phyloP scores from a whole-genome alignment of 1,140 invertebrate genomes.

The Scaptodrosophila lebanonensis region DNA sequence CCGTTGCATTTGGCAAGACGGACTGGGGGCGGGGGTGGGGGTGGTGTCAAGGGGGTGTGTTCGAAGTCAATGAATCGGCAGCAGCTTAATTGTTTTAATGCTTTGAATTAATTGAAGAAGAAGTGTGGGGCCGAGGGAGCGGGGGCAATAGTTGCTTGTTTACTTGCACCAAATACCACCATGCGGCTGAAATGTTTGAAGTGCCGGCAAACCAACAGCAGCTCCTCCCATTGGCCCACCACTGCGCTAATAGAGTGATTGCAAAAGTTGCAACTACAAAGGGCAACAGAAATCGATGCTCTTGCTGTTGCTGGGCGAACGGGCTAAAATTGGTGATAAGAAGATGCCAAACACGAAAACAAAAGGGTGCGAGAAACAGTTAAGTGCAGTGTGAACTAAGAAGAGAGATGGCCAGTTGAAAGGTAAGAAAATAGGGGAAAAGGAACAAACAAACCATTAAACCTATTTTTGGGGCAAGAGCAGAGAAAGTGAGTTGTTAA shows the following conservation, averaged over 20 bases:
- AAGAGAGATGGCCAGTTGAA: no score
- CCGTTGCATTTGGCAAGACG: constrained; percentile 32
- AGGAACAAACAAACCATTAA: no score
- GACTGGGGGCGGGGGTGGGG: constrained; percentile 2
- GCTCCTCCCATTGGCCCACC: no score
- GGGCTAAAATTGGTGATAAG: constrained; percentile 1
- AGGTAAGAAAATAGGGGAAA: no score
- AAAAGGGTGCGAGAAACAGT: constrained; percentile 42
- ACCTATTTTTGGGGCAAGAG: no score
- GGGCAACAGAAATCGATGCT: neutral
- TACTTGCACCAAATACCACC: no score
- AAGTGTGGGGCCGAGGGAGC: constrained; percentile 1
- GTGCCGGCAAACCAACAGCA: no score
- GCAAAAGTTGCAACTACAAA: constrained; percentile 46
- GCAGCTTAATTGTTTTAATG: constrained; percentile 71
- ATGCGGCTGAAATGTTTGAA: constrained; percentile 21
- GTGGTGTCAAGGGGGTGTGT: constrained; percentile 22
- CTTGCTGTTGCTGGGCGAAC: no score
- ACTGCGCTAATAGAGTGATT: constrained; percentile 61
- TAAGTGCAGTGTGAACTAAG: no score
- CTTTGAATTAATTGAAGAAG: constrained; percentile 64
- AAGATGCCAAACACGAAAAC: constrained; percentile 23
- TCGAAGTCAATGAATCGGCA: constrained; percentile 64
- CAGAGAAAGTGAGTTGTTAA: no score
- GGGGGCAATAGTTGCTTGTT: no score